These are phyloP conservation scores for Periplaneta americana DNA, from an alignment of 1,140 invertebrate species.

Conservation along the genomic window DNA sequence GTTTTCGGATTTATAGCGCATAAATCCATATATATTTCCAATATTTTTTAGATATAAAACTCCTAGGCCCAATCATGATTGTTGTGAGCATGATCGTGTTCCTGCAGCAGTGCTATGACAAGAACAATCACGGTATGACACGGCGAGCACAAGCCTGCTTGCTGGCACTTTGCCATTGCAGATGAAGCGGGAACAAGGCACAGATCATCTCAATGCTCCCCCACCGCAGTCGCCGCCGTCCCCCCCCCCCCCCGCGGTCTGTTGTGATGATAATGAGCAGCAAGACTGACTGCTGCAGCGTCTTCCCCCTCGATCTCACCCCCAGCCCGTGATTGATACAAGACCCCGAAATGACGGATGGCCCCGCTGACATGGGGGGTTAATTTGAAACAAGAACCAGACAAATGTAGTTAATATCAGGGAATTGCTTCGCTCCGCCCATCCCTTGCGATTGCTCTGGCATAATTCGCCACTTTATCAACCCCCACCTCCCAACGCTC, in stretches of 20 bases:
- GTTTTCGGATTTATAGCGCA: no score
- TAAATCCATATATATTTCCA: no score
- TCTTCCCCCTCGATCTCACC: neutral
- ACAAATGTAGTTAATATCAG: conserved; percentile 17
- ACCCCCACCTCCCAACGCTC: neutral
- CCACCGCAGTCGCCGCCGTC: neutral
- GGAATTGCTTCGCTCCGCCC: conserved; percentile 1
- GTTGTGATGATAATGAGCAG: neutral
- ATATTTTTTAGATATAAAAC: no score
- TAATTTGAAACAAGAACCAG: conserved; percentile 20
- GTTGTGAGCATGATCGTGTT: no score
- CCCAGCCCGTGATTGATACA: conserved; percentile 13
- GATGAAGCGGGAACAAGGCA: no score
- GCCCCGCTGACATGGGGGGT: conserved; percentile 12
- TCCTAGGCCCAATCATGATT: no score
- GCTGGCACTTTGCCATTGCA: no score
- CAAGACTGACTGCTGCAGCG: no score
- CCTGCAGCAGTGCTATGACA: no score
- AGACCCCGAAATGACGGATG: conserved; percentile 16
- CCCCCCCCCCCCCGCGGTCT: neutral
- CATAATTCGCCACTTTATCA: neutral
- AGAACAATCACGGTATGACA: no score
- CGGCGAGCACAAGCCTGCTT: no score
- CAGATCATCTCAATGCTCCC: neutral
- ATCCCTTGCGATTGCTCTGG: neutral